Conservation (phyloP, 2,797 vertebrate species). For the Valencia hispanica region DNA sequence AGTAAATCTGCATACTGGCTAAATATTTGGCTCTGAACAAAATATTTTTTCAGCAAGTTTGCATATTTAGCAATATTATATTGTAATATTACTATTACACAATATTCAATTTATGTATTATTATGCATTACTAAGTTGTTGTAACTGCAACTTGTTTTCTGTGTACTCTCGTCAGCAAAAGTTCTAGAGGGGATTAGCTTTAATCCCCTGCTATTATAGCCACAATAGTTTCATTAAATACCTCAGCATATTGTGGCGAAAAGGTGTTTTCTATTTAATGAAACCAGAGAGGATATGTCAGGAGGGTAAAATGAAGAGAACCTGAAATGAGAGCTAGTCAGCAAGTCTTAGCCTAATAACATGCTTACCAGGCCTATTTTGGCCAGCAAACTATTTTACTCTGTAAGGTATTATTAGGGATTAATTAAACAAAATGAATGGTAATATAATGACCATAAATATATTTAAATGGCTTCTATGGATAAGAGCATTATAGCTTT, state of each 20-base stretch:
- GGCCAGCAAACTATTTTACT: conserved; percentile 60
- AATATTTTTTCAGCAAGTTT: too few species aligned
- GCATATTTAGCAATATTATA: too few species aligned
- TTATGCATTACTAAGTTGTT: too few species aligned
- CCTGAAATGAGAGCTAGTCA: conserved; percentile 57
- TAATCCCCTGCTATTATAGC: conserved; percentile 67
- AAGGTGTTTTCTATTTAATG: conserved; percentile 65
- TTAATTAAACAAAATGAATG: conserved; percentile 62
- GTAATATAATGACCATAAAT: conserved; percentile 47
- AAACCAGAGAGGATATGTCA: conserved; percentile 57
- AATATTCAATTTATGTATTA: too few species aligned
- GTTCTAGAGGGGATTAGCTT: conserved; percentile 69
- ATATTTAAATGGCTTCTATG: conserved; percentile 20
- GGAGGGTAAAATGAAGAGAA: conserved; percentile 57
- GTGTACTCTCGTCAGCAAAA: conserved; percentile 71
- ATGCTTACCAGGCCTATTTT: conserved; percentile 49
- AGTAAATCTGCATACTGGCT: too few species aligned
- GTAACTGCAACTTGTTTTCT: conserved; percentile 60
- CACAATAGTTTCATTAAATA: conserved; percentile 76
- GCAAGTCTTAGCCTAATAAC: conserved; percentile 61
- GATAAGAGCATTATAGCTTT: conserved; percentile 37
- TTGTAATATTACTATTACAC: too few species aligned
- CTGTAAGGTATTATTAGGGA: conserved; percentile 55
- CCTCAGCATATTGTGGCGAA: conserved; percentile 64
- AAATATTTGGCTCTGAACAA: too few species aligned